Evolutionary conservation across 2,113 vertebrate species (phyloP).

Genomic region (Fulica atra): DNA sequence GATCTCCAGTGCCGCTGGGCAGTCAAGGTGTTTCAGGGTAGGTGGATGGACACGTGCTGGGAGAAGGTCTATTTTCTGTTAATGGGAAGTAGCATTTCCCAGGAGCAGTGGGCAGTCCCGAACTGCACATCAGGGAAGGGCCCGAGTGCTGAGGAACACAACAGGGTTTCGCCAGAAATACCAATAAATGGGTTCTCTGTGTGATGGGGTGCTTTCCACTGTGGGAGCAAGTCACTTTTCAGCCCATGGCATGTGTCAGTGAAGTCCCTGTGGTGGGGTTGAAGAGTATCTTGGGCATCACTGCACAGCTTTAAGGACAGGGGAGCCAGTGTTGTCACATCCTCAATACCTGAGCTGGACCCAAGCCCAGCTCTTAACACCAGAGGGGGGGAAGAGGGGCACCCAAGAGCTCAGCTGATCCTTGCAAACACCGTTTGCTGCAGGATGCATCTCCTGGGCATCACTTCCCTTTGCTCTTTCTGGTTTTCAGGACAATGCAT

Average conservation of each 20-base stretch:
- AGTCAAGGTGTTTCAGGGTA: conserved; percentile 81
- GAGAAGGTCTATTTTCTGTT: not conserved
- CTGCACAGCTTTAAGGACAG: not conserved
- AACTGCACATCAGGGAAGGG: not conserved
- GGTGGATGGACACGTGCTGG: not conserved
- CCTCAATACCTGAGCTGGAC: not conserved
- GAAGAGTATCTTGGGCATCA: not conserved
- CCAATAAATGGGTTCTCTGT: not conserved
- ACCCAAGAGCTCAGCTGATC: not conserved
- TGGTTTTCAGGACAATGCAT: conserved; percentile 69
- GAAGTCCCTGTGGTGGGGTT: not conserved
- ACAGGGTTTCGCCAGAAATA: not conserved
- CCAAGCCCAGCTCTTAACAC: not conserved
- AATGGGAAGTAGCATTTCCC: not conserved
- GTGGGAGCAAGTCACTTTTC: not conserved
- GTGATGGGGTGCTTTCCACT: not conserved
- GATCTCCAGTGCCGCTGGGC: conserved; percentile 88
- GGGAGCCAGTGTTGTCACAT: not conserved
- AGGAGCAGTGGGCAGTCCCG: not conserved
- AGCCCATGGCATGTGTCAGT: not conserved
- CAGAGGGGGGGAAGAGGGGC: not conserved
- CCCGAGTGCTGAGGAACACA: not conserved
- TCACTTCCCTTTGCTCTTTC: not conserved
- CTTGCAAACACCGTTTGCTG: not conserved
- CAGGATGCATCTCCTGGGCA: not conserved